These are phyloP conservation scores for Actenoides hombroni DNA, from an alignment of 2,113 vertebrate genomes.

Conservation along the genomic window DNA sequence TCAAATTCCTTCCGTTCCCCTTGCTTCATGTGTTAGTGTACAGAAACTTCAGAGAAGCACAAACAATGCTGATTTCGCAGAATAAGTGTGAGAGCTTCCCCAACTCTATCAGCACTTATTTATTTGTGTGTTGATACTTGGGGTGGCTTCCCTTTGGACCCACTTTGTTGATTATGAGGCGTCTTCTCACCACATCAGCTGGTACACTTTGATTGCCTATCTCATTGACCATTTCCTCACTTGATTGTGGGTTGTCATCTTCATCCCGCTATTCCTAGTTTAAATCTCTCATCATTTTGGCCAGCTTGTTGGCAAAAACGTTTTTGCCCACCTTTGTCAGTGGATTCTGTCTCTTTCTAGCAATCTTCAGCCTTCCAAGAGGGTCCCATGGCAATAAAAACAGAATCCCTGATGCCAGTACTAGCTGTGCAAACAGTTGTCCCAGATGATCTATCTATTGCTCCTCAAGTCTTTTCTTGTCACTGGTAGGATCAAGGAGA, in stretches of 20 bases:
- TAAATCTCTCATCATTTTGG: not conserved
- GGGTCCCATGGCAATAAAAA: not conserved
- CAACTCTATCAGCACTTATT: not conserved
- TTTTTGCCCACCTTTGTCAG: not conserved
- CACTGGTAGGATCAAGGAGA: not conserved
- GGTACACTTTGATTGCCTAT: not conserved
- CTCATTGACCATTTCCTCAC: not conserved
- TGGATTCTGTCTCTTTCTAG: not conserved
- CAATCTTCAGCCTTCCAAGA: not conserved
- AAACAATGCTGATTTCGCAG: not conserved
- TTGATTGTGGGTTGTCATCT: not conserved
- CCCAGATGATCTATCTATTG: rapidly evolving
- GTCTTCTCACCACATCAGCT: not conserved
- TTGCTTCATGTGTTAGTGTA: not conserved
- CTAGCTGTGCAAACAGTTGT: not conserved
- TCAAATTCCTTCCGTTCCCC: not conserved
- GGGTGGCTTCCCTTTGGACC: not conserved
- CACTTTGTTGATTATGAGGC: not conserved
- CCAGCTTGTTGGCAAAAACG: not conserved
- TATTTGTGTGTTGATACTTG: not conserved
- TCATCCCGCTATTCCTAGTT: not conserved
- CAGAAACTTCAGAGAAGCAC: not conserved
- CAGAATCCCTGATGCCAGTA: not conserved
- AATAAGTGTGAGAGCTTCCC: not conserved
- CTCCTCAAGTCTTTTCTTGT: not conserved